A percentile compares a stretch with the other conserved stretches of the same genome.
phyloP scores from a whole-genome alignment of 23 tunicate genomes.

The Halocynthia aurantium region DNA sequence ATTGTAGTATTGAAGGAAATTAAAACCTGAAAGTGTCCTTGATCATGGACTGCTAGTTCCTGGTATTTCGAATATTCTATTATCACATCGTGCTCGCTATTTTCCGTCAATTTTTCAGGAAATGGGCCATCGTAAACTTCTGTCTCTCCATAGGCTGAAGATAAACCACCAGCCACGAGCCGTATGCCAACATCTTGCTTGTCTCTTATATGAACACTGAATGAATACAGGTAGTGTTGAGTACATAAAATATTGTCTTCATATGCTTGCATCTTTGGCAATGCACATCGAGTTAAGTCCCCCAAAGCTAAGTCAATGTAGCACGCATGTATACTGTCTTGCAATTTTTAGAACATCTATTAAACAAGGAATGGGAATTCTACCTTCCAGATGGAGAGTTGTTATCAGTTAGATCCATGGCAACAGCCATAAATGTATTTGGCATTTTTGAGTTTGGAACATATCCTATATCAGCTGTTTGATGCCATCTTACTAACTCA shows the following conservation, averaged over 20 bases:
- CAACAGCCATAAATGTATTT: conserved; percentile 83
- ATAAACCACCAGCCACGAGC: conserved; percentile 39
- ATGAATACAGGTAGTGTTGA: background rate
- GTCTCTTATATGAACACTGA: conserved; percentile 58
- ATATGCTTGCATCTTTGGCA: no score
- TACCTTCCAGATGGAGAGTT: conserved; percentile 60
- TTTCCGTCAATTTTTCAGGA: conserved; percentile 17
- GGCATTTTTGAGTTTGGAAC: conserved; percentile 65
- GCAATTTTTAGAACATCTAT: no score
- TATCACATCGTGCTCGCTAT: conserved; percentile 13
- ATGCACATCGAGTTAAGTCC: no score
- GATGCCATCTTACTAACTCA: conserved; percentile 68
- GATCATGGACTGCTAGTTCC: conserved; percentile 39
- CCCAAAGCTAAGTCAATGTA: no score
- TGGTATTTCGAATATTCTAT: conserved; percentile 34
- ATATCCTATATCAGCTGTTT: conserved; percentile 75
- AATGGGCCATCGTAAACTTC: conserved; percentile 49
- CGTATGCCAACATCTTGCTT: conserved; percentile 66
- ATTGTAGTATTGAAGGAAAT: background rate
- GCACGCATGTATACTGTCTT: no score
- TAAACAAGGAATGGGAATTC: background rate
- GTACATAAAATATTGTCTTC: no score
- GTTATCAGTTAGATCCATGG: conserved; percentile 68
- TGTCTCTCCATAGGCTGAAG: conserved; percentile 23
- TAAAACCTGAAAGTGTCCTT: conserved; percentile 53